Evolutionary conservation across 2,888 invertebrate genomes (phyloP), one percentile per base, ranked within the genome.

Genomic region (Drosophila borborema): DNA sequence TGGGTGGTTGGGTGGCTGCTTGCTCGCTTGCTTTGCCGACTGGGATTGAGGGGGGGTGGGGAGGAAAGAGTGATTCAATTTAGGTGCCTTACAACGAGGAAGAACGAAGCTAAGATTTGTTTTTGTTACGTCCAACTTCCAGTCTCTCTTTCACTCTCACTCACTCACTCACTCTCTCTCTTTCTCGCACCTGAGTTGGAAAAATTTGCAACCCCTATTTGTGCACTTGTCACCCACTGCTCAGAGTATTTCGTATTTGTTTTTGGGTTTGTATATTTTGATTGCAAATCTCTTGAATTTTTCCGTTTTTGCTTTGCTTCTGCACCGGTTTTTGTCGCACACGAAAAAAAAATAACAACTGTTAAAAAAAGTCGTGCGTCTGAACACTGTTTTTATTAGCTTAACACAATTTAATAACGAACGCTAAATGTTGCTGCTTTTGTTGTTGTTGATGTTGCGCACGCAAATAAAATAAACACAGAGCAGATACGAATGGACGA

Each of bases 201-300:
- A 74, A 68, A 62, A 60, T 70, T 77, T 66, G 67, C 79, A 80
- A 80, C 79, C 79, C 79, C 51, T 80, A 77, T 61, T 68, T 62
- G 40, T 43, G 43, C 80, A 80, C 80, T 77, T 78, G 80, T 75
- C 63, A 67, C 71, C 69, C 71, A 40, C 73, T 28, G 62, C 28
- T 61, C 16, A 40, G 10, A 43, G 38, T 12, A 43, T 20, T 71
- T 65, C 51, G 51, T 59, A 43, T 63, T 46, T 10, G 46, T 43
- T 18, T 46, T 46, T 46, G 3, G 43, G 43, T 43, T 43, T 59
- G 38, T 60, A 18, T 60, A 60, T 64, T 76, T 74, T 67, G 64
- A 60, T 70, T 62, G 40, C 64, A 69, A 60, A 58, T 60, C 18
- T 38, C 16, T 49, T 28, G 28, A 28, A 28, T 48, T 48, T 43